phyloP scores from a whole-genome alignment of 1,140 invertebrate species.

The Brachionus rubens region DNA sequence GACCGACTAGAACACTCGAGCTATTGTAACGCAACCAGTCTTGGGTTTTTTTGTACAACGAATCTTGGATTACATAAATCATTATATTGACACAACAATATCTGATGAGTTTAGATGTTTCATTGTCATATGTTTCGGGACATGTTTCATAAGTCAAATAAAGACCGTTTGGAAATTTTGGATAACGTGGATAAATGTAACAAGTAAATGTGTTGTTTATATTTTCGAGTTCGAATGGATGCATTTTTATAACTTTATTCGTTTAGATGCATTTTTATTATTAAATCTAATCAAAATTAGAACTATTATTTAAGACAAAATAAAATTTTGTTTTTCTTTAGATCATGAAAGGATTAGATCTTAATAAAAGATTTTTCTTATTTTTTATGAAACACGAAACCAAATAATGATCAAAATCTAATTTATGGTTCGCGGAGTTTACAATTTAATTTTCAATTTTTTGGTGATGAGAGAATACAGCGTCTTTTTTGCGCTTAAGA shows the following conservation, averaged over 20 bases:
- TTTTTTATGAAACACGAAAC: no score
- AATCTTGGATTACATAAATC: conserved; percentile 4
- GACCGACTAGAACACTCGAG: conserved; percentile 19
- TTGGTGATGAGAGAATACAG: no score
- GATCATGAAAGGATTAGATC: no score
- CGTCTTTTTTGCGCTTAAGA: no score
- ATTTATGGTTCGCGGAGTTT: no score
- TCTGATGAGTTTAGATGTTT: conserved; percentile 12
- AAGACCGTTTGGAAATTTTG: conserved; percentile 7
- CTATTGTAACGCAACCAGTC: conserved; percentile 39
- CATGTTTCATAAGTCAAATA: conserved; percentile 43
- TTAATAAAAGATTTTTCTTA: no score
- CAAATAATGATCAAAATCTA: no score
- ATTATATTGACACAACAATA: conserved; percentile 40
- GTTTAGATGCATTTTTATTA: no score
- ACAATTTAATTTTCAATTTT: no score
- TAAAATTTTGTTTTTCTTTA: no score
- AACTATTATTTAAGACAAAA: no score
- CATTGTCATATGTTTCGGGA: conserved; percentile 25
- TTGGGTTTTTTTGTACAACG: conserved; percentile 39
- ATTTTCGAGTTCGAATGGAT: conserved; percentile 2
- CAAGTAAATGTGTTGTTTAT: conserved; percentile 19
- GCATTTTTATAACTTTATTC: neutral
- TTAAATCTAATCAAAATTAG: no score
- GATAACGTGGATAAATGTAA: conserved; percentile 31